Evolutionary conservation across 1,140 invertebrate species (phyloP), one percentile per base, ranked within the genome.

Genomic region (Pogonomyrmex barbatus): DNA sequence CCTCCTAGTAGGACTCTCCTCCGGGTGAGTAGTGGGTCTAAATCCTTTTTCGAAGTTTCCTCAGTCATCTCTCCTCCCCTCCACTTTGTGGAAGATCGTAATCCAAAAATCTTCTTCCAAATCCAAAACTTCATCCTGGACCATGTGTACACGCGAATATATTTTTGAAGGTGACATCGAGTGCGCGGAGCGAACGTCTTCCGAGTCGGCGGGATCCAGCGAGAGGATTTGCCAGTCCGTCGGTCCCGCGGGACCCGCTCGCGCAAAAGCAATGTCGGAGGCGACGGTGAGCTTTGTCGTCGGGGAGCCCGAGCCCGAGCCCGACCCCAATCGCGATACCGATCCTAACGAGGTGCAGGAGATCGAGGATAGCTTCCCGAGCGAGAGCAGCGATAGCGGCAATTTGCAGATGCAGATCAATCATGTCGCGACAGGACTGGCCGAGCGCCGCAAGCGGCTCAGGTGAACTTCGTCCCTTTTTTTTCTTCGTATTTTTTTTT

Each of bases 381-480:
- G 89, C 17, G 87, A 88, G 2, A 83, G 91, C 75, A 67, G 77
- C 87, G 87, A 92, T 91, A 86, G 89, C 24, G 73, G 81, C 60
- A 58, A 71, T 54, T 81, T 8, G 65, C 79, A 84, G 63, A 58
- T 47, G 75, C 89, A 67, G 85, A 87, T 75, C 87, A 94, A 86
- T 24, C 24, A 24, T 89, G 91, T 85, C 89, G 88, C 89, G 92
- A 75, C 95, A 39, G 95, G 95, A 83, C 90, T 95, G 78, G 92
- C 94, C 45, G 96, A 96, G 86, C 94, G 95, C 36, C 94, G 95
- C 33, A 96, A 93, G 89, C 94, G 95, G 17, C 95, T 96, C 92
- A 96, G 95, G 96, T 96, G 94, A 90, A 36, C 67, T 68, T 71
- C 47, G 75, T 45, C 30, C 65, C 14, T 67, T 68, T 39, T 30